These are phyloP conservation scores for Pomacea canaliculata DNA, from an alignment of 2,888 invertebrate species.

Conservation along the genomic window DNA sequence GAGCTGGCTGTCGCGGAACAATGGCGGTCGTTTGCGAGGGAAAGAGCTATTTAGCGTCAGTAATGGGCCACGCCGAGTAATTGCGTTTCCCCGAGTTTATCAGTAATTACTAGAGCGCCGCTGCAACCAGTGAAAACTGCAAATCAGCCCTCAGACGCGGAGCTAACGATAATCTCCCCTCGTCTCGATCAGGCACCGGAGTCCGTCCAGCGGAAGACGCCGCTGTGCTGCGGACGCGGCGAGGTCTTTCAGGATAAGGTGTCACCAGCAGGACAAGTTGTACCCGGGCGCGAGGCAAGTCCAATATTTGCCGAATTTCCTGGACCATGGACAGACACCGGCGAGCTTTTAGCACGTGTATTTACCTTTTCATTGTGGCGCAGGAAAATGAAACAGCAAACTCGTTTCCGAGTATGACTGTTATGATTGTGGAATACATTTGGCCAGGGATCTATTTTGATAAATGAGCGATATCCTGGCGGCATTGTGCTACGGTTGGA, in stretches of 20 bases:
- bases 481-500: neutral
- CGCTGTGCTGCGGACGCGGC: neutral
- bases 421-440: constrained; percentile 27
- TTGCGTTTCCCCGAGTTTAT: constrained; percentile 17
- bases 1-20: constrained; percentile 15
- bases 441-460: constrained; percentile 22
- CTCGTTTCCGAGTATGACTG: constrained; percentile 33
- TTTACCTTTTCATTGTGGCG: constrained; percentile 30
- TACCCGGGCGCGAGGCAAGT: constrained; percentile 25
- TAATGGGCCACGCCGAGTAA: constrained; percentile 16
- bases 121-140: constrained; percentile 13
- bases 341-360: constrained; percentile 32
- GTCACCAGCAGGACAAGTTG: constrained; percentile 12
- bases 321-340: constrained; percentile 24
- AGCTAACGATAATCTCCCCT: constrained; percentile 8
- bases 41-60: constrained; percentile 23
- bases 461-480: constrained; percentile 21
- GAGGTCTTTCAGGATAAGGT: constrained; percentile 7
- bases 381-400: constrained; percentile 36
- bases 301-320: constrained; percentile 36
- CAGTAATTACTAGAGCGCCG: constrained; percentile 23
- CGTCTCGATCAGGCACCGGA: neutral
- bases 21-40: constrained; percentile 14
- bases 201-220: neutral
- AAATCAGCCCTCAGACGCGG: constrained; percentile 12